phyloP scores from a whole-genome alignment of 2,113 vertebrate genomes.

The Cyphomyrus discorhynchus region DNA sequence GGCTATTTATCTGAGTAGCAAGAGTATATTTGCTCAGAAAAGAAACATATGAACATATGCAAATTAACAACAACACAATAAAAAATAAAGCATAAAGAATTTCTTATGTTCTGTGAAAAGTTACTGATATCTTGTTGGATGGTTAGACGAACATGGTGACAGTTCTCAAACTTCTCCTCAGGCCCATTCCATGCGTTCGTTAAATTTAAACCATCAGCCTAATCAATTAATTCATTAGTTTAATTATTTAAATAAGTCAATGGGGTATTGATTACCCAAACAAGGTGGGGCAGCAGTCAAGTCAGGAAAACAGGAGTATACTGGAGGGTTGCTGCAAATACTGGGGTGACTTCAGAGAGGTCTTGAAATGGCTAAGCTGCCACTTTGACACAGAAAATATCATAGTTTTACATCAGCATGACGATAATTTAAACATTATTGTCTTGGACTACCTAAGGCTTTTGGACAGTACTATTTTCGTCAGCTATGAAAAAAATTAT shows the following conservation, averaged over 20 bases:
- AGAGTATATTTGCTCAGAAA: background rate
- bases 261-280: background rate
- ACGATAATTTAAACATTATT: background rate
- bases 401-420: background rate
- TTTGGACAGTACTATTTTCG: background rate
- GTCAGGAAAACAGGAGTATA: background rate
- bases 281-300: background rate
- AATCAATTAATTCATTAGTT: background rate
- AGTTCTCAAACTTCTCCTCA: background rate
- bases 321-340: background rate
- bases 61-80: background rate
- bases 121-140: background rate
- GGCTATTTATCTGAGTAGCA: background rate
- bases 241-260: background rate
- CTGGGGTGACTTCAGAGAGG: background rate
- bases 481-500: background rate
- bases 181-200: background rate
- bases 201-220: background rate
- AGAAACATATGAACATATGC: background rate
- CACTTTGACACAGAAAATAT: background rate
- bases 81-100: background rate
- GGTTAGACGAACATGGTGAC: background rate
- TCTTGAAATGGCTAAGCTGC: background rate
- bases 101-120: background rate
- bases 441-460: background rate